Evolutionary conservation across 2,797 vertebrate genomes (phyloP).

Genomic region (Glossophaga mutica): DNA sequence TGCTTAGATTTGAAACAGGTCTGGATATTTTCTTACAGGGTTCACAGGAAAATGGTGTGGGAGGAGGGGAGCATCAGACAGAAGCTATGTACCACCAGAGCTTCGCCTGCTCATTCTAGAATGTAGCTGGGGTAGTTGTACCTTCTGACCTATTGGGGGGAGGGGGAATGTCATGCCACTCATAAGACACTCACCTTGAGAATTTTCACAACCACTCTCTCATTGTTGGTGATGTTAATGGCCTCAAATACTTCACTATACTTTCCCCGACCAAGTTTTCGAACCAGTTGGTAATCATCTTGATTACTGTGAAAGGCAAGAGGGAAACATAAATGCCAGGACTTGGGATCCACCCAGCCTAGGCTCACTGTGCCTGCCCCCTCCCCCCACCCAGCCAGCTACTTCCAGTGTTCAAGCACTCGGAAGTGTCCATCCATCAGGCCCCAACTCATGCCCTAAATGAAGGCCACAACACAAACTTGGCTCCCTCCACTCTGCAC

Average conservation of each 20-base stretch:
- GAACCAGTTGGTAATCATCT: constrained; percentile 97
- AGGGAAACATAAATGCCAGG: constrained; percentile 41
- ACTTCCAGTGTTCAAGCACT: background rate
- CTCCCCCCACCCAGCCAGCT: background rate
- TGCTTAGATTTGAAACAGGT: background rate
- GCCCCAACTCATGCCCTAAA: background rate
- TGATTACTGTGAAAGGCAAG: constrained; percentile 89
- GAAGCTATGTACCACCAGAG: background rate
- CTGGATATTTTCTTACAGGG: background rate
- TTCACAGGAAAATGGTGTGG: background rate
- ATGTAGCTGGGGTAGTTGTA: background rate
- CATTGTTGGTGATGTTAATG: constrained; percentile 98
- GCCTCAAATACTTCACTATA: constrained; percentile 99
- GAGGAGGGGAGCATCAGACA: background rate
- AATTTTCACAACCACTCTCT: constrained; percentile 98
- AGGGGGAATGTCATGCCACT: background rate
- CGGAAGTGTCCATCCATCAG: background rate
- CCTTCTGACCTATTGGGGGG: background rate
- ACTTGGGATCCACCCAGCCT: background rate
- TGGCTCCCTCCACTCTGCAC: background rate
- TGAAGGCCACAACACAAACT: background rate
- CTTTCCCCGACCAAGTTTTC: constrained; percentile 96
- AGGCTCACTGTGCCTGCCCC: background rate
- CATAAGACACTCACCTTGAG: constrained; percentile 91
- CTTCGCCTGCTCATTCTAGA: background rate